A percentile compares a stretch with the other conserved stretches of the same genome.
phyloP scores from a whole-genome alignment of 2,113 vertebrate genomes.

The Ginglymostoma cirratum region DNA sequence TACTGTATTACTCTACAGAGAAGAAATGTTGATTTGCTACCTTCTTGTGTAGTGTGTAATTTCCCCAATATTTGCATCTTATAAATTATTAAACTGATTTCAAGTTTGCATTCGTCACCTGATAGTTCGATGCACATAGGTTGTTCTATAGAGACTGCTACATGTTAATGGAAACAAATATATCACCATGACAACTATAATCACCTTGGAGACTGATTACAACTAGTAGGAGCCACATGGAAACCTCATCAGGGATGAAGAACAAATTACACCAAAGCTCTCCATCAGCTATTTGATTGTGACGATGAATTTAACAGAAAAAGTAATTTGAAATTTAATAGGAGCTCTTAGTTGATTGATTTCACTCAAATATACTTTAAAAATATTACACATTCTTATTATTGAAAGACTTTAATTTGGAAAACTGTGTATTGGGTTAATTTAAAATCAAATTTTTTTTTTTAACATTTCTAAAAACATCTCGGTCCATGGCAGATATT shows the following conservation, averaged over 20 bases:
- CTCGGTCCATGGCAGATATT: neutral
- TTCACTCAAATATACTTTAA: neutral
- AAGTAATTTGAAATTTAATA: neutral
- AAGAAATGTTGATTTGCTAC: neutral
- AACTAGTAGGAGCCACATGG: neutral
- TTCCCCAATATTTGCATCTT: neutral
- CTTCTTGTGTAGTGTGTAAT: neutral
- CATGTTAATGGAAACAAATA: conserved; percentile 23
- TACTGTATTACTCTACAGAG: neutral
- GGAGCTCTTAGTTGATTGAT: neutral
- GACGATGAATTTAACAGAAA: neutral
- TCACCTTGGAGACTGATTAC: conserved; percentile 31
- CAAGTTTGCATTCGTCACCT: neutral
- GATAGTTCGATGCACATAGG: neutral
- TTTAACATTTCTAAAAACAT: neutral
- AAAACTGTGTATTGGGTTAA: neutral
- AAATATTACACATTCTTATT: neutral
- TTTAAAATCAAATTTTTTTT: neutral
- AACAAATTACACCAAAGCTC: neutral
- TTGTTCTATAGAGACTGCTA: neutral
- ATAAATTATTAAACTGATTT: neutral
- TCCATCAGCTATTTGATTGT: conserved; percentile 7
- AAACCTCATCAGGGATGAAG: conserved; percentile 15
- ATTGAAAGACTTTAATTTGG: neutral
- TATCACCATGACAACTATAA: conserved; percentile 18